Evolutionary conservation across 2,113 vertebrate genomes (phyloP).

Genomic region (Phaethornis superciliosus): DNA sequence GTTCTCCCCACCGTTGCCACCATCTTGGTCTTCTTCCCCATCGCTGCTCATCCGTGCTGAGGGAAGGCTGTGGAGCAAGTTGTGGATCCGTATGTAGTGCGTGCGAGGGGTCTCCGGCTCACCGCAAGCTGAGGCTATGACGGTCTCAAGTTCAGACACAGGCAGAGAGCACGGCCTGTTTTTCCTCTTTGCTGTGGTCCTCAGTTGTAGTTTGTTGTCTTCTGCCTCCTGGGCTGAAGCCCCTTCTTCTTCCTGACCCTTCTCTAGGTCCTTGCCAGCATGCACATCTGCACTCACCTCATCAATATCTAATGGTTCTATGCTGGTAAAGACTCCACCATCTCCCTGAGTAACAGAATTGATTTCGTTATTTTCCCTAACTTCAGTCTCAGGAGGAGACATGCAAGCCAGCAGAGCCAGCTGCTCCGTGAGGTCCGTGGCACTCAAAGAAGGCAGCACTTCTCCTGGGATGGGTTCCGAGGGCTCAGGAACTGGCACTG

Average conservation of each 20-base stretch:
- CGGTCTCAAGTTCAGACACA: conserved; percentile 94
- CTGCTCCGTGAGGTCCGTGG: conserved; percentile 56
- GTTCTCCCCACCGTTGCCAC: conserved; percentile 12
- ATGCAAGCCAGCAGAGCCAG: conserved; percentile 44
- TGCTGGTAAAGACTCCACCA: neutral
- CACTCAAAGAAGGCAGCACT: conserved; percentile 27
- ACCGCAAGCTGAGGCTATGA: conserved; percentile 90
- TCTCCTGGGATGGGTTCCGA: conserved; percentile 54
- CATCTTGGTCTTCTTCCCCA: conserved; percentile 72
- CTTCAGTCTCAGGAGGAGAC: conserved; percentile 41
- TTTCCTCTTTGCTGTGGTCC: conserved; percentile 79
- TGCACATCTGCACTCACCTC: conserved; percentile 42
- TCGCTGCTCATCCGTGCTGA: conserved; percentile 77
- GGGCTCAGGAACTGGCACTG: conserved; percentile 49
- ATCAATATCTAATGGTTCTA: conserved; percentile 36
- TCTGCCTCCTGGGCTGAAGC: conserved; percentile 60
- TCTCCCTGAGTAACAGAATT: conserved; percentile 58
- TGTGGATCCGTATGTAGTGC: conserved; percentile 95
- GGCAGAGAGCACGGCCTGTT: conserved; percentile 91
- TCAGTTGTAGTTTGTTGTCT: conserved; percentile 70
- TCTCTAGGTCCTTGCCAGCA: conserved; percentile 54
- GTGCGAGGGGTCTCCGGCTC: conserved; percentile 94
- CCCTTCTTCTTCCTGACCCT: conserved; percentile 48
- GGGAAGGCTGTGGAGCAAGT: conserved; percentile 93
- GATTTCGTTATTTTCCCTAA: conserved; percentile 65